Conservation (phyloP, 2,797 vertebrate genomes). For the Poeciliopsis paucimaculata region DNA sequence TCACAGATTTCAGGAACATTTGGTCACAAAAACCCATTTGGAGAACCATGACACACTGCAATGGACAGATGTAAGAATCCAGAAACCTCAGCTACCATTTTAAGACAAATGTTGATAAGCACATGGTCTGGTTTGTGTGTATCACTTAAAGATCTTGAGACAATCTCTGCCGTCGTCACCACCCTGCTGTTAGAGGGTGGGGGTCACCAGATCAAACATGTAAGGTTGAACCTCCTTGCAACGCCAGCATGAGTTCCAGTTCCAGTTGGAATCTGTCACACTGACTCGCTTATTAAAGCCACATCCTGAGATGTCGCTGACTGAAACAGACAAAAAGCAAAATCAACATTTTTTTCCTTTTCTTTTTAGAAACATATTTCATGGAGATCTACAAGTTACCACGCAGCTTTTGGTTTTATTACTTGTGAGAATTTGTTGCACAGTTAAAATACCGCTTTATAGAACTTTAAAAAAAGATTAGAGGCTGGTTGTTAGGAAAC, state of each 20-base stretch:
- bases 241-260: background rate
- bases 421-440: background rate
- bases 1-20: background rate
- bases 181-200: background rate
- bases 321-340: background rate
- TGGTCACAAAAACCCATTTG: background rate
- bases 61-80: background rate
- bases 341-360: background rate
- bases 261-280: background rate
- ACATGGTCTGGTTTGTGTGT: background rate
- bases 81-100: background rate
- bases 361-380: background rate
- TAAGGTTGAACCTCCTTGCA: background rate
- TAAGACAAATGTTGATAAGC: background rate
- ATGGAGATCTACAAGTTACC: background rate
- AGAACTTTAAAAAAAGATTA: background rate
- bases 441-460: background rate
- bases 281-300: background rate
- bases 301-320: background rate
- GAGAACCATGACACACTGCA: background rate
- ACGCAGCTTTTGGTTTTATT: background rate
- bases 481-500: background rate
- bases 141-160: background rate
- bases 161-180: background rate
- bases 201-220: background rate